Evolutionary conservation across 2,113 vertebrate genomes (phyloP).

Genomic region (Copsychus sechellarum): DNA sequence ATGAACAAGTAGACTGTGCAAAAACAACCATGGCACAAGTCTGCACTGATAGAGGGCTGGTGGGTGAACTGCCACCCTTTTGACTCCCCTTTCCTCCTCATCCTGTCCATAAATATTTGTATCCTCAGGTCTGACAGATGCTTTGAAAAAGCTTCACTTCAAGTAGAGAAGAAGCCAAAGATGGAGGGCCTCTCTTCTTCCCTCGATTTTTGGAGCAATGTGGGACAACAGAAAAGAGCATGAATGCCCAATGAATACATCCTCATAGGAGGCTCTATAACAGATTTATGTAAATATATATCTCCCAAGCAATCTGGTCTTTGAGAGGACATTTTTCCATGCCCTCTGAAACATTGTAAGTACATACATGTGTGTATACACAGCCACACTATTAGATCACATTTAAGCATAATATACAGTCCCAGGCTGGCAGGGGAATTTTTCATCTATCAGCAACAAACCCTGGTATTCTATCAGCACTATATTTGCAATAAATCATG

Average conservation of each 20-base stretch:
- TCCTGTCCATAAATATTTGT: not conserved
- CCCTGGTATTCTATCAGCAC: not conserved
- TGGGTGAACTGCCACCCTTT: not conserved
- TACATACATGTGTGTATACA: not conserved
- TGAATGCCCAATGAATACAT: not conserved
- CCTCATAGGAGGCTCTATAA: not conserved
- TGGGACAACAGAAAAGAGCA: not conserved
- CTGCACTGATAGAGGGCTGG: not conserved
- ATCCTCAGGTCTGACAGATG: not conserved
- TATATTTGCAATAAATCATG: not conserved
- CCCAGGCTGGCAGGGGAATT: not conserved
- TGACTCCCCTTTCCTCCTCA: not conserved
- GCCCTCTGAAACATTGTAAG: not conserved
- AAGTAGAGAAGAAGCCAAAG: not conserved
- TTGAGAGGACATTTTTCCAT: not conserved
- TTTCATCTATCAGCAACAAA: not conserved
- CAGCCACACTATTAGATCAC: not conserved
- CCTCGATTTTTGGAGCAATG: not conserved
- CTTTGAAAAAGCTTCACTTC: not conserved
- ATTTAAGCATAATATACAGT: not conserved
- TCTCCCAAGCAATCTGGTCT: not conserved
- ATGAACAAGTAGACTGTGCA: not conserved
- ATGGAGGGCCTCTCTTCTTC: not conserved
- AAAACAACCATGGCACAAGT: not conserved
- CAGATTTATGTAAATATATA: not conserved